Evolutionary conservation across 2,113 vertebrate genomes (phyloP).

Genomic region (Cololabis saira): DNA sequence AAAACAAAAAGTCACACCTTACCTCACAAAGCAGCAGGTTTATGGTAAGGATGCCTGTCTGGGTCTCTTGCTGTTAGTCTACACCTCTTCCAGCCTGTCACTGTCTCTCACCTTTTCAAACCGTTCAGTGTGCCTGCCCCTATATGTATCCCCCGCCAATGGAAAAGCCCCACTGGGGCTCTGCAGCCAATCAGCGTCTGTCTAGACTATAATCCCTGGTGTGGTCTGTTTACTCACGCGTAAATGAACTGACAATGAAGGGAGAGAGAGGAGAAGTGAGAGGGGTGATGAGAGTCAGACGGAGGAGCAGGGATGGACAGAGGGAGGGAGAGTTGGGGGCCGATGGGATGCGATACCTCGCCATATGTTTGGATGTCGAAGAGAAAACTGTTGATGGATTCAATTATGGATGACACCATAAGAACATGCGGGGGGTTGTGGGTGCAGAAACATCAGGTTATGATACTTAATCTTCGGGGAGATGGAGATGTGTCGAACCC

Average conservation of each 20-base stretch:
- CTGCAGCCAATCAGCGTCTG: slow-evolving; percentile 73
- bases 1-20: slow-evolving; percentile 45
- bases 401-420: slow-evolving; percentile 71
- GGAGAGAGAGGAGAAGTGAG: slow-evolving; percentile 23
- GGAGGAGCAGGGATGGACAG: slow-evolving; percentile 28
- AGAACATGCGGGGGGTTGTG: slow-evolving; percentile 32
- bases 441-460: slow-evolving; percentile 36
- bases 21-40: slow-evolving; percentile 73
- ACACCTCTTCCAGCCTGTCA: slow-evolving; percentile 47
- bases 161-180: slow-evolving; percentile 51
- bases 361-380: slow-evolving; percentile 73
- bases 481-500: slow-evolving; percentile 26
- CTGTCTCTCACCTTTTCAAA: slow-evolving; percentile 73
- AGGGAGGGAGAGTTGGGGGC: not conserved
- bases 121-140: slow-evolving; percentile 57
- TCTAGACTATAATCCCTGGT: slow-evolving; percentile 72
- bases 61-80: slow-evolving; percentile 56
- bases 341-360: not conserved
- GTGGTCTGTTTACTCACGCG: slow-evolving; percentile 43
- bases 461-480: slow-evolving; percentile 62
- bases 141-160: slow-evolving; percentile 79
- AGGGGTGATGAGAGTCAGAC: slow-evolving; percentile 57
- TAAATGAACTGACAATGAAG: slow-evolving; percentile 69
- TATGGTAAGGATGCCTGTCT: slow-evolving; percentile 22
- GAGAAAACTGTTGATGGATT: slow-evolving; percentile 74